Base-by-base conservation (phyloP, 2,888 invertebrate genomes). In the Parochlus steinenii region DNA sequence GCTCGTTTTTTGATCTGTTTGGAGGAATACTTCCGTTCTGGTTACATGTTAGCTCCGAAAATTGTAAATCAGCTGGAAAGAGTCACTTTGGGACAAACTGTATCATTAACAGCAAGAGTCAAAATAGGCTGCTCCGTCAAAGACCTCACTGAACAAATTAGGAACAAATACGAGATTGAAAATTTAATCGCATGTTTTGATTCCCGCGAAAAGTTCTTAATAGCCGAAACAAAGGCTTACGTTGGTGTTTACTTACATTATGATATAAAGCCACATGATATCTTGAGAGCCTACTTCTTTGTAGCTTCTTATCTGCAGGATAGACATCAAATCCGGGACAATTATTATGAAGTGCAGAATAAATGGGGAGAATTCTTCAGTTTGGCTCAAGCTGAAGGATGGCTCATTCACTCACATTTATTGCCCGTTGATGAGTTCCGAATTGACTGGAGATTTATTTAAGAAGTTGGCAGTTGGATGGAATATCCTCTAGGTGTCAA, bases 31-130 rank as follows among this genome's bases (percentile, higher is more conserved):
- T 60, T 83, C 38, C 60, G 57, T 14, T 61, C 64, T 14, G 71
- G 73, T 37, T 54, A 63, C 1, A 62, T 85, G 42, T 60, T 70
- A 2, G 56, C 63, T n/a, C 74, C 82, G 0, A 59, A 64, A 41
- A 58, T 65, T 44, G 69, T 77, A 3, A 90, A 90, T 51, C 59
- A 59, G 43, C 57, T 61, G 40, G 90, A 92, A 58, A 74, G 76
- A 14, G 69, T 81, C 5, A 56, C 78, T 17, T 47, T 72, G 31
- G 67, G 71, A 31, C 54, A 56, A 45, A 69, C 67, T 1, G 58
- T 59, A 1, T 59, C 58, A 1, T 54, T 59, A 2, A 57, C 58
- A 2, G 44, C 55, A 4, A 53, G 54, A 35, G 52, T 59, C 14
- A 47, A 49, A 5, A 43, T 59, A 8, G 58, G 58, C 3, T 41